Evolutionary conservation across 1,140 invertebrate genomes (phyloP), one percentile per base, ranked within the genome.

Genomic region (Samia ricini): DNA sequence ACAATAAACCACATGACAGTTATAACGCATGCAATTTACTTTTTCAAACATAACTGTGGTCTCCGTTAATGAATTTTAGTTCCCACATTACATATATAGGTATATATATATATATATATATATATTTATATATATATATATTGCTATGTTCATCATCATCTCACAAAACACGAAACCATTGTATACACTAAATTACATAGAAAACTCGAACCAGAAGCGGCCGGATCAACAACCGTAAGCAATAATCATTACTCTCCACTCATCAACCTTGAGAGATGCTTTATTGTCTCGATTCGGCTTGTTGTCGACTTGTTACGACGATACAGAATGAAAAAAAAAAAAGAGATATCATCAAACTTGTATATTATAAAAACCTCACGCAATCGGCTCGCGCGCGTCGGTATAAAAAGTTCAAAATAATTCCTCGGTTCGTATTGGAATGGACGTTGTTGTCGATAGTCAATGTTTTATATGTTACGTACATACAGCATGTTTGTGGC

Each of bases 261-360:
- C 83, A 86, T 86, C 83, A 86, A 66, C 72, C 81, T 85, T 77
- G 77, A 81, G 78, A 79, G 68, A 85, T 83, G 78, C 70, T 88
- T 87, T 86, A 87, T 88, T 85, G 85, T 88, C 82, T 85, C 77
- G 83, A 78, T 77, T 81, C 79, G 78, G 79, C 83, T 89, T 74
- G 83, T 88, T 86, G 81, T 85, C 83, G 81, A 88, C 84, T 86
- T 85, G 81, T 87, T 86, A 87, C 78, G 74, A 74, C 62, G 18
- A 48, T 74, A 77, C 64, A 72, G 68, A 79, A 78, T 73, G n/a
- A n/a, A 79, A 83, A 70, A 52, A 78, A 80, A 76, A 66, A 83
- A 81, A 80, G 79, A 76, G 69, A 75, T 69, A 70, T 74, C 79
- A 79, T 79, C 75, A 83, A 81, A 81, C 69, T 79, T 67, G 74